Evolutionary conservation across 2,888 invertebrate species (phyloP), one percentile per base, ranked within the genome.

Genomic region (Machimus rusticus): DNA sequence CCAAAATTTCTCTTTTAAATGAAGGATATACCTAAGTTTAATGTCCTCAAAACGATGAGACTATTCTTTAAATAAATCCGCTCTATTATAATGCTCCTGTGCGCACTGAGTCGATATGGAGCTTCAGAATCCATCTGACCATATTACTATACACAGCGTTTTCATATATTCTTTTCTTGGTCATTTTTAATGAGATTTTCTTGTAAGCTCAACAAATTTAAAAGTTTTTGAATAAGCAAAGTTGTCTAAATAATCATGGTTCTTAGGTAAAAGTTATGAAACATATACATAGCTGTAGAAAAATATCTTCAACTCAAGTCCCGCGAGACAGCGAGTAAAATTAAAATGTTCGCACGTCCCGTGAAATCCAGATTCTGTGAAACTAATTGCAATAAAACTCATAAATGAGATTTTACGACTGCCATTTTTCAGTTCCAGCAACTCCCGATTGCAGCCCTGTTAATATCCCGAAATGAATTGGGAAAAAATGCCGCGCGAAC

Each of bases 391-490:
- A 74, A 85, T 74, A 85, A 85, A 85, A 34, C 66, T 82, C 57
- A 57, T 19, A 85, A 85, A 85, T 85, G 85, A 85, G 74, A 85
- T 85, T 85, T 85, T 85, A 85, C 46, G 85, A 85, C 76, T 39
- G 76, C 34, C 74, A 74, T 46, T 28, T 85, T 74, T 85, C 46
- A 74, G 57, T 74, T 85, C 31, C n/a, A 74, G 28, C 19, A 28
- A 74, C 43, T 74, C 85, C 85, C 85, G 57, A 85, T 85, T 85
- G 85, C 85, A 85, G 85, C 85, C 85, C 74, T 85, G 85, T 85
- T 85, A 85, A 85, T 85, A 85, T 74, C 74, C 43, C 28, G 16
- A 85, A 74, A 85, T 46, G 43, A 74, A 85, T 74, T 43, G 37
- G 51, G 37, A 46, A 74, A 39, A 85, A 85, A 85, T 43, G 66